Conservation (phyloP, 2,888 invertebrate species). For the Galerucella calmariensis region DNA sequence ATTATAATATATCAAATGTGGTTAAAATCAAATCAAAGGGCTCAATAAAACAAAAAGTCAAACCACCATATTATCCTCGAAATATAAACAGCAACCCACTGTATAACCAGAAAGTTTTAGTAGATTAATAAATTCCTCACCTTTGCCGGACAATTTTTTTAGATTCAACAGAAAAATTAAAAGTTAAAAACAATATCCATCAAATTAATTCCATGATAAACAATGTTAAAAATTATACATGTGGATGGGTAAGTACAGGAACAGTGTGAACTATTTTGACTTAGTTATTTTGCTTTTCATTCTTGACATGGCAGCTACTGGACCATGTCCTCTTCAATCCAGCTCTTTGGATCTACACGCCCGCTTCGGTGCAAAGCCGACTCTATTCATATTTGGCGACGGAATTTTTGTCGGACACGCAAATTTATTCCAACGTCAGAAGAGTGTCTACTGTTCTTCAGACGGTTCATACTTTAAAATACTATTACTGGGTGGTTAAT, state of each 20-base stretch:
- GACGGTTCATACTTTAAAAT: conserved; percentile 98
- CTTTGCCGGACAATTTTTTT: no score
- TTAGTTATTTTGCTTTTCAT: conserved; percentile 91
- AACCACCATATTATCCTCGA: no score
- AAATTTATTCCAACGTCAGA: conserved; percentile 96
- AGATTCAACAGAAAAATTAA: no score
- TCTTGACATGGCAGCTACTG: conserved; percentile 94
- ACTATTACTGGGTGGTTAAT: conserved; percentile 99
- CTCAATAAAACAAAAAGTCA: no score
- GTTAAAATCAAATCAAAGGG: no score
- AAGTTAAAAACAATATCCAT: no score
- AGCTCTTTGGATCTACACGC: conserved; percentile 98
- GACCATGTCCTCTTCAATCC: conserved; percentile 99
- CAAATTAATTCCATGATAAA: no score
- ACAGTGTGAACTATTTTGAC: conserved; percentile 73
- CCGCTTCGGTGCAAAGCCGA: conserved; percentile 93
- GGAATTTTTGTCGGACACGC: conserved; percentile 97
- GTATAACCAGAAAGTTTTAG: no score
- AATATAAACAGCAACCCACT: no score
- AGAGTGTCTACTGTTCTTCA: conserved; percentile 97
- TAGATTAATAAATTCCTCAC: no score
- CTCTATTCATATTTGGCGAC: conserved; percentile 98
- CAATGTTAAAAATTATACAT: conserved; percentile 43
- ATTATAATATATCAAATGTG: no score
- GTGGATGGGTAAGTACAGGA: conserved; percentile 67